Percentiles rank a stretch among this genome's conserved stretches.
Evolutionary conservation across 2,888 invertebrate genomes (phyloP).

Genomic region (Cacoxenus indagator): DNA sequence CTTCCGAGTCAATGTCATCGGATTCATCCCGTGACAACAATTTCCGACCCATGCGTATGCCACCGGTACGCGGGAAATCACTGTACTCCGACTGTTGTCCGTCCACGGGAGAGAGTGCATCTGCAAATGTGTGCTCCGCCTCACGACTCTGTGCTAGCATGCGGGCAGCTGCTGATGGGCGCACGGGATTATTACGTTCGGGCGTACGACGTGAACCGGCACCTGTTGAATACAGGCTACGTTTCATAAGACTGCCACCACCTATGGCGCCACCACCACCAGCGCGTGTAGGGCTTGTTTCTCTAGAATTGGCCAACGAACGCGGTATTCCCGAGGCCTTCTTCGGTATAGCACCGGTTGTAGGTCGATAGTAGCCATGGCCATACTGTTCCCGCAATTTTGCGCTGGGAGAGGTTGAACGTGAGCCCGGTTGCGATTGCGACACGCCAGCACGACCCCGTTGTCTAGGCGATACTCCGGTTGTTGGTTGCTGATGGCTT

Average conservation of each 20-base stretch:
- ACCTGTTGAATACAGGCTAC: constrained; percentile 63
- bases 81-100: constrained; percentile 44
- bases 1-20: constrained; percentile 85
- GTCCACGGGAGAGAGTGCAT: constrained; percentile 72
- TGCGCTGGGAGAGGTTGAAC: constrained; percentile 94
- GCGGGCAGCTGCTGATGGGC: constrained; percentile 81
- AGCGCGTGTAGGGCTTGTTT: constrained; percentile 77
- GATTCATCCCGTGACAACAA: constrained; percentile 79
- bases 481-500: constrained; percentile 57
- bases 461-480: constrained; percentile 45
- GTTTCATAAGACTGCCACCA: constrained; percentile 67
- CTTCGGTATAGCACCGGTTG: constrained; percentile 74
- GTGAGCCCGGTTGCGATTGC: constrained; percentile 94
- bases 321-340: constrained; percentile 81
- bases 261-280: constrained; percentile 68
- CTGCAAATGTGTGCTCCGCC: constrained; percentile 86
- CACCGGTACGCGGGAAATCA: constrained; percentile 56
- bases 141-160: constrained; percentile 89
- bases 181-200: constrained; percentile 74
- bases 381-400: constrained; percentile 79
- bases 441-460: constrained; percentile 84
- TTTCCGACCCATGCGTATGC: constrained; percentile 77
- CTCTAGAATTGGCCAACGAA: constrained; percentile 78
- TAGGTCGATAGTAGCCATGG: constrained; percentile 58
- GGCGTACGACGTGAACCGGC: constrained; percentile 66